Conservation (phyloP, 2,888 invertebrate species). For the Prosapia bicincta region DNA sequence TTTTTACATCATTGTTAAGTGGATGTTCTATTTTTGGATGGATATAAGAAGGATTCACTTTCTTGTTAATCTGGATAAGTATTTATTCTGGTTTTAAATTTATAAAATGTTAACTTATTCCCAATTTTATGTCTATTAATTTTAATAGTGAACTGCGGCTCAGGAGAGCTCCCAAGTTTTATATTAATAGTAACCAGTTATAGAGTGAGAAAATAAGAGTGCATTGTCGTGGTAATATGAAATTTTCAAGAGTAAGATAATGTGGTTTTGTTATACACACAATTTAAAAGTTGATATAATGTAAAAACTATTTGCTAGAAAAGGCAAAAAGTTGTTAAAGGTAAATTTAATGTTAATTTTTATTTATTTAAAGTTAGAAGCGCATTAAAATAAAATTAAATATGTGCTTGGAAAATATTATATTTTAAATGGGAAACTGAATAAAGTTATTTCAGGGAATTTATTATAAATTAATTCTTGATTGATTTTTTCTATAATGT, state of each 20-base stretch:
- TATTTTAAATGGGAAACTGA: not conserved
- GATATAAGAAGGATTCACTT: not conserved
- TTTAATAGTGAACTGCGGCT: not conserved
- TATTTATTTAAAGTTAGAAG: too few relatives aligned
- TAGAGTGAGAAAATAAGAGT: not conserved
- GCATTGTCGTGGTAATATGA: not conserved
- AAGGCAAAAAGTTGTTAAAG: not conserved
- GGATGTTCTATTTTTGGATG: not conserved
- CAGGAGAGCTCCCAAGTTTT: not conserved
- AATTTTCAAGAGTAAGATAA: not conserved
- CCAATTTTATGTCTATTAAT: not conserved
- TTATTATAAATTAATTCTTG: too few relatives aligned
- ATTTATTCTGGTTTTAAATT: not conserved
- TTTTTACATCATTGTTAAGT: not conserved
- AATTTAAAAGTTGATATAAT: too few relatives aligned
- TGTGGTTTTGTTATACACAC: not conserved
- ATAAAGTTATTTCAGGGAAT: too few relatives aligned
- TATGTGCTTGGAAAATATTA: not conserved
- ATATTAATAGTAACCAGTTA: not conserved
- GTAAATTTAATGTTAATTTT: not conserved
- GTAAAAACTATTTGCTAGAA: too few relatives aligned
- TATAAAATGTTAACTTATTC: not conserved
- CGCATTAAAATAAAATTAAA: not conserved
- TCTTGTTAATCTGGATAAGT: not conserved
- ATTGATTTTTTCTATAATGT: too few relatives aligned